phyloP scores from a whole-genome alignment of 2,113 vertebrate species.

The Danio rerio region GRCz12tu NC_133198.1:40871501-40872000 shows the following conservation, averaged over 20 bases:
- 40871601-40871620: constrained; percentile 73
- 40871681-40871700: constrained; percentile 40
- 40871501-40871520: constrained; percentile 46
- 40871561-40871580: constrained; percentile 33
- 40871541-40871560: constrained; percentile 67
- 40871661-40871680: constrained; percentile 65
- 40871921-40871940: constrained; percentile 64
- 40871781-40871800: neutral
- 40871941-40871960: constrained; percentile 66
- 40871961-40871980: constrained; percentile 79
- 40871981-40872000: constrained; percentile 78
- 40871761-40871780: neutral
- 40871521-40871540: constrained; percentile 55
- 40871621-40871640: constrained; percentile 79
- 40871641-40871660: constrained; percentile 67
- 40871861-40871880: constrained; percentile 36
- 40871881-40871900: constrained; percentile 40
- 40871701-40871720: constrained; percentile 54
- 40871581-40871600: constrained; percentile 71
- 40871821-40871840: neutral
- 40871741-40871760: constrained; percentile 21
- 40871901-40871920: constrained; percentile 64
- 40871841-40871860: constrained; percentile 18
- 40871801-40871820: neutral
- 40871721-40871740: constrained; percentile 41